Conservation (phyloP, 2,113 vertebrate genomes). For the Rhinogobius similis region DNA sequence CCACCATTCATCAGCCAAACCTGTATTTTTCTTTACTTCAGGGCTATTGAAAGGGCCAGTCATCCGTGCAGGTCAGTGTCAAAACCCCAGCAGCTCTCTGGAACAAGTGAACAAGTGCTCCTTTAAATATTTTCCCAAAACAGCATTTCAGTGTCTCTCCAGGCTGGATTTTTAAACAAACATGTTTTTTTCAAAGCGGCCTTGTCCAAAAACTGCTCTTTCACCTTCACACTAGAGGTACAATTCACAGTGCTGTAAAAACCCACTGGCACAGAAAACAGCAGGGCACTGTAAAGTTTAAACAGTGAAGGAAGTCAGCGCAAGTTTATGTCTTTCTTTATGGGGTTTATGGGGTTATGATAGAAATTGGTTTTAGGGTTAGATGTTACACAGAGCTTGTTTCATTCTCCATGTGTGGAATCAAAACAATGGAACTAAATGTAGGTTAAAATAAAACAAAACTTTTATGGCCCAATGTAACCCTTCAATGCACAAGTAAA, state of each 20-base stretch:
- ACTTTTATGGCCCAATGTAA: neutral
- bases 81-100: constrained; percentile 47
- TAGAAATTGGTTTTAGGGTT: neutral
- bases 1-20: constrained; percentile 25
- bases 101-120: constrained; percentile 46
- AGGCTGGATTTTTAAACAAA: constrained; percentile 44
- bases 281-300: constrained; percentile 32
- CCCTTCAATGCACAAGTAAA: constrained; percentile 20
- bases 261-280: constrained; percentile 28
- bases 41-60: constrained; percentile 54
- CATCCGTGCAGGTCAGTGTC: constrained; percentile 39
- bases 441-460: neutral
- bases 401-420: neutral
- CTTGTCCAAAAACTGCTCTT: constrained; percentile 50
- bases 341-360: neutral
- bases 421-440: neutral
- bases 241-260: constrained; percentile 40
- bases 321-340: constrained; percentile 15
- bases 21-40: constrained; percentile 42
- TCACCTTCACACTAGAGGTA: constrained; percentile 25
- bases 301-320: constrained; percentile 26
- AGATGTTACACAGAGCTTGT: neutral
- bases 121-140: constrained; percentile 45
- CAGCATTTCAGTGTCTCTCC: constrained; percentile 27
- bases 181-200: constrained; percentile 41